phyloP scores from a whole-genome alignment of 2,888 invertebrate species.

The Tachina grossa region DNA sequence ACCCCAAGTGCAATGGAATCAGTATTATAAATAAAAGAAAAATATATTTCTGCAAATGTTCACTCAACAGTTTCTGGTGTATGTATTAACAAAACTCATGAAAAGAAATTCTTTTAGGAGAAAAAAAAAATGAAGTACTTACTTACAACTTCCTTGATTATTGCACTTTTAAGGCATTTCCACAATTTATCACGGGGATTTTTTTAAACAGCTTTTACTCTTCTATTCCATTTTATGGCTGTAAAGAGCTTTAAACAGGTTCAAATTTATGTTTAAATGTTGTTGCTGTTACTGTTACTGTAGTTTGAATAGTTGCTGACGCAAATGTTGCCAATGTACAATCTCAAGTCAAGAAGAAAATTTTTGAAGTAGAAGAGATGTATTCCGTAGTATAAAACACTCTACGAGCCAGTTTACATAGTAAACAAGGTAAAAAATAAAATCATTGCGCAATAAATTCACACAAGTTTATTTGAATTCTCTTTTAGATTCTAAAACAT shows the following conservation, averaged over 20 bases:
- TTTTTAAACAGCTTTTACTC: slow-evolving; percentile 35
- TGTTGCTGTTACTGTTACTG: neutral
- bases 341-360: neutral
- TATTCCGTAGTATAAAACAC: too few species aligned
- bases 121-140: neutral
- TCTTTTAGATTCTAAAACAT: too few species aligned
- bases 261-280: slow-evolving; percentile 52
- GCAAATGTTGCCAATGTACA: slow-evolving; percentile 27
- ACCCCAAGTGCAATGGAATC: too few species aligned
- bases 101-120: slow-evolving; percentile 10
- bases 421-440: too few species aligned
- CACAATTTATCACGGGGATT: slow-evolving; percentile 32
- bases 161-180: slow-evolving; percentile 28
- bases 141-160: slow-evolving; percentile 12
- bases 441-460: too few species aligned
- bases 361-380: neutral
- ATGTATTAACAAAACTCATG: neutral
- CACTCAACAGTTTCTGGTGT: neutral
- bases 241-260: slow-evolving; percentile 49
- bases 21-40: neutral
- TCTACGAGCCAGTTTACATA: too few species aligned
- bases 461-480: too few species aligned
- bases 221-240: neutral
- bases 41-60: neutral
- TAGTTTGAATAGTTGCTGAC: neutral